Evolutionary conservation across 1,140 invertebrate species (phyloP).

Genomic region (Caerostris extrusa): DNA sequence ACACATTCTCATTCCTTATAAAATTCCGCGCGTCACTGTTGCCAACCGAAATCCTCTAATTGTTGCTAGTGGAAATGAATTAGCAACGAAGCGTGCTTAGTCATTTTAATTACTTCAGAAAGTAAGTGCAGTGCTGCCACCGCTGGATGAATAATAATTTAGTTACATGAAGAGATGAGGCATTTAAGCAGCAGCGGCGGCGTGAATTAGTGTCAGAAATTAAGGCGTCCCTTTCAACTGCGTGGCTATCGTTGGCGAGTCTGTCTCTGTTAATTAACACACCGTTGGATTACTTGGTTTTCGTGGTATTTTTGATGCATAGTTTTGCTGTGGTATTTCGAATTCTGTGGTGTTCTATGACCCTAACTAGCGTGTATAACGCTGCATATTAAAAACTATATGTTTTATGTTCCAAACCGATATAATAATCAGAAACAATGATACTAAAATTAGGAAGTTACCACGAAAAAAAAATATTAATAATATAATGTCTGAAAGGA

Average conservation of each 20-base stretch:
- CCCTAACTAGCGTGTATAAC: no score
- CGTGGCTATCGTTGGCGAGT: neutral
- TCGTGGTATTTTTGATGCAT: neutral
- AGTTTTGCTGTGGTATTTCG: no score
- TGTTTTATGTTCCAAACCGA: no score
- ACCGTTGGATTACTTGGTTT: neutral
- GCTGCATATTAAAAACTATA: no score
- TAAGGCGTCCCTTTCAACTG: constrained; percentile 10
- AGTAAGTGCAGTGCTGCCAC: constrained; percentile 13
- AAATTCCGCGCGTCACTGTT: constrained; percentile 44
- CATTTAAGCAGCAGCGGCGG: neutral
- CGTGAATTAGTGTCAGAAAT: constrained; percentile 52
- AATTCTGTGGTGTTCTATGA: no score
- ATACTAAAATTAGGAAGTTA: no score
- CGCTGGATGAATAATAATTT: constrained; percentile 60
- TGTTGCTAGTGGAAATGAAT: constrained; percentile 60
- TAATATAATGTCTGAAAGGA: no score
- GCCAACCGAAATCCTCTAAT: constrained; percentile 25
- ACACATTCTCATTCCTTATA: constrained; percentile 32
- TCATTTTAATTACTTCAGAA: constrained; percentile 57
- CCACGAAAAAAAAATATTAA: no score
- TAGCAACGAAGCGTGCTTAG: constrained; percentile 35
- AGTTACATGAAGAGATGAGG: constrained; percentile 3
- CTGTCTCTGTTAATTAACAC: constrained; percentile 5
- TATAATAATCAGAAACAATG: no score